Evolutionary conservation across 1,140 invertebrate species (phyloP).

Genomic region (Meloidogyne exigua): DNA sequence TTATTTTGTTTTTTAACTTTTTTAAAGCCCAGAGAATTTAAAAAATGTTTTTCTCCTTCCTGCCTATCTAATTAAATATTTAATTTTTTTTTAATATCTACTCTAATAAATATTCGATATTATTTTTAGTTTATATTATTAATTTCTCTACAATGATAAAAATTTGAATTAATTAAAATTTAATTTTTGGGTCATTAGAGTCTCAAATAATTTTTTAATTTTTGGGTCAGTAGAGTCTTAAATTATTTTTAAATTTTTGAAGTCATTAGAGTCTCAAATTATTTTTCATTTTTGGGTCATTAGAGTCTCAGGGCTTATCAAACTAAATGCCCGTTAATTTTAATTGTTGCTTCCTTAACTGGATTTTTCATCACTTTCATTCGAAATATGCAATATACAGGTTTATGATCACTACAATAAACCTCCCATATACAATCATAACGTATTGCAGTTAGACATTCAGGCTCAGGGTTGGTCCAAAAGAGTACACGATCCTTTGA

Average conservation of each 20-base stretch:
- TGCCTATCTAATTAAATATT: slow-evolving; percentile 6
- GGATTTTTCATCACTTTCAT: slow-evolving; percentile 19
- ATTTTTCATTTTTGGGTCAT: too few relatives aligned
- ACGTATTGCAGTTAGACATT: slow-evolving; percentile 22
- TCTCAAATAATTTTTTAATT: background rate
- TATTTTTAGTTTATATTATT: too few relatives aligned
- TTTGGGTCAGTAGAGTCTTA: background rate
- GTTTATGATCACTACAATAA: slow-evolving; percentile 42
- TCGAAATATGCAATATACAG: slow-evolving; percentile 25
- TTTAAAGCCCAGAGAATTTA: too few relatives aligned
- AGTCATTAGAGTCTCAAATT: too few relatives aligned
- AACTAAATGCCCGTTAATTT: background rate
- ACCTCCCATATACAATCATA: slow-evolving; percentile 49
- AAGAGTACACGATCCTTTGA: slow-evolving; percentile 43
- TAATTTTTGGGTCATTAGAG: background rate
- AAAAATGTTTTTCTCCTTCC: background rate
- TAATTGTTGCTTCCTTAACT: background rate
- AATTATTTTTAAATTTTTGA: background rate
- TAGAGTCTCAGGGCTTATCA: too few relatives aligned
- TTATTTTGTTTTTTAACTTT: too few relatives aligned
- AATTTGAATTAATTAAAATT: too few relatives aligned
- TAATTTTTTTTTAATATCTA: background rate
- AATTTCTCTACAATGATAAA: too few relatives aligned
- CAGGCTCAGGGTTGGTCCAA: slow-evolving; percentile 28
- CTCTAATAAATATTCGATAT: background rate